Evolutionary conservation across 2,888 invertebrate species (phyloP).

Genomic region (Acanthoscelides obtectus): DNA sequence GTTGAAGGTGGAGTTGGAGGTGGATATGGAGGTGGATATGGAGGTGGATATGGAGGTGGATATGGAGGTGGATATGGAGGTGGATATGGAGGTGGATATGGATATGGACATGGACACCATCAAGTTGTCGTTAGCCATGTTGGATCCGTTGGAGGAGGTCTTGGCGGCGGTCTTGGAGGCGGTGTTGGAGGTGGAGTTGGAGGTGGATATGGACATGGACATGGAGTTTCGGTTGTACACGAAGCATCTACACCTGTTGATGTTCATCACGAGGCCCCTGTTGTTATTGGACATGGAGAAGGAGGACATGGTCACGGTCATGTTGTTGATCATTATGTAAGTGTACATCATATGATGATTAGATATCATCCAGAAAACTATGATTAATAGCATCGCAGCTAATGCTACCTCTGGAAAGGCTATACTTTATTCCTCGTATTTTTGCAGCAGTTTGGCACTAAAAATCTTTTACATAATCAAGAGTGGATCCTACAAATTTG

Average conservation of each 20-base stretch:
- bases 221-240: background rate
- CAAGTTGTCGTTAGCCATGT: background rate
- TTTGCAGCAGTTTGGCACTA: too few species aligned
- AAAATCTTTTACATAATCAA: too few species aligned
- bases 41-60: too few species aligned
- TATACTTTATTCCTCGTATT: too few species aligned
- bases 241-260: background rate
- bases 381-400: too few species aligned
- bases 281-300: constrained; percentile 3
- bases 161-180: background rate
- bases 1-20: background rate
- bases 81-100: too few species aligned
- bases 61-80: too few species aligned
- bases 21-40: too few species aligned
- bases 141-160: background rate
- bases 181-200: background rate
- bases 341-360: too few species aligned
- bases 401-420: too few species aligned
- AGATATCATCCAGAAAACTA: too few species aligned
- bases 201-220: background rate
- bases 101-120: background rate
- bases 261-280: background rate
- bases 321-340: constrained; percentile 17
- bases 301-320: background rate
- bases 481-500: too few species aligned